These are phyloP conservation scores for Lucilia sericata DNA, from an alignment of 1,140 invertebrate species.

Conservation along the genomic window DNA sequence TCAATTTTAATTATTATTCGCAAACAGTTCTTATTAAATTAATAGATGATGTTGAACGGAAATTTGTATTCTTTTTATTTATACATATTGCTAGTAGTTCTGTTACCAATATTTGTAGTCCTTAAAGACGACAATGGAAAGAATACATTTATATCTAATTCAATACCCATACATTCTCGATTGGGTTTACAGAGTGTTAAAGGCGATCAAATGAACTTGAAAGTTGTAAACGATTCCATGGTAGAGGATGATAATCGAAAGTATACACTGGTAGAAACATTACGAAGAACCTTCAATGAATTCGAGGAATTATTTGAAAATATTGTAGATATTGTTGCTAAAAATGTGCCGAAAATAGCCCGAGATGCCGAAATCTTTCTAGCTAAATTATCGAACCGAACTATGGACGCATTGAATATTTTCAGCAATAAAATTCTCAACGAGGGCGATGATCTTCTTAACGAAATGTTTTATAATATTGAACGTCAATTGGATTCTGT, in stretches of 20 bases:
- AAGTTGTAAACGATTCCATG: too few species aligned
- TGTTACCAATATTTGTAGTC: not conserved
- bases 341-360: slow-evolving; percentile 28
- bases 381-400: not conserved
- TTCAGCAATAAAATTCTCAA: slow-evolving; percentile 3
- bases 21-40: not conserved
- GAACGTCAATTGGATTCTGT: slow-evolving; percentile 19
- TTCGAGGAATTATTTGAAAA: slow-evolving; percentile 23
- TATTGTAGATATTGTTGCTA: not conserved
- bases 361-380: slow-evolving; percentile 14
- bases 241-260: not conserved
- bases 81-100: not conserved
- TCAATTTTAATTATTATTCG: not conserved
- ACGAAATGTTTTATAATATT: slow-evolving; percentile 1
- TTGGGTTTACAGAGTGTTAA: too few species aligned
- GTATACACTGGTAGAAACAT: not conserved
- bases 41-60: not conserved
- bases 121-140: not conserved
- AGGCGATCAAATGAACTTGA: too few species aligned
- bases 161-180: too few species aligned
- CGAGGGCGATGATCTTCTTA: not conserved
- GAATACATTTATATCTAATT: not conserved
- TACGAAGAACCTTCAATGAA: not conserved
- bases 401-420: not conserved
- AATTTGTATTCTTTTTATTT: not conserved